phyloP scores from a whole-genome alignment of 2,113 vertebrate species.

The Muntiacus reevesi region DNA sequence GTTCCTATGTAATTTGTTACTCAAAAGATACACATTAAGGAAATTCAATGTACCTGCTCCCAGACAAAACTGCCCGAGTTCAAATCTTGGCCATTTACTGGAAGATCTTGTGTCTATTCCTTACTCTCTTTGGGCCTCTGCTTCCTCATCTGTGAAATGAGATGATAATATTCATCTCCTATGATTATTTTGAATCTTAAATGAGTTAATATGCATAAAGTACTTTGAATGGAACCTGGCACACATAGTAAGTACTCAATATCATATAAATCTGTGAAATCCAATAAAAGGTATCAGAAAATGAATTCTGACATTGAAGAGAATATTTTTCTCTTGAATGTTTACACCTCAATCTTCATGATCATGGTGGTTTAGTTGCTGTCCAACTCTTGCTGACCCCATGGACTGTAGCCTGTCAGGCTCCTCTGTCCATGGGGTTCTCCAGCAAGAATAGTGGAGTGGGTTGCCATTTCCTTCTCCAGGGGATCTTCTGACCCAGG shows the following conservation, averaged over 20 bases:
- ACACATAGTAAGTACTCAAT: background rate
- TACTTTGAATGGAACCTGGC: background rate
- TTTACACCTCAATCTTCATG: background rate
- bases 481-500: background rate
- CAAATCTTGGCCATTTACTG: background rate
- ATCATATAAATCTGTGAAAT: background rate
- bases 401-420: background rate
- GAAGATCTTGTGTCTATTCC: background rate
- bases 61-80: background rate
- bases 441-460: background rate
- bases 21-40: background rate
- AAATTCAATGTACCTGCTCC: background rate
- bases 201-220: background rate
- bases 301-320: background rate
- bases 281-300: background rate
- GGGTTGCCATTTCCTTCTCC: background rate
- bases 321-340: background rate
- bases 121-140: background rate
- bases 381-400: background rate
- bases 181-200: background rate
- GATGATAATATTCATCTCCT: background rate
- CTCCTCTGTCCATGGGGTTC: background rate
- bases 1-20: background rate
- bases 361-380: background rate
- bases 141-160: background rate